phyloP scores from a whole-genome alignment of 1,140 invertebrate genomes.

The Diorhabda carinulata region DNA sequence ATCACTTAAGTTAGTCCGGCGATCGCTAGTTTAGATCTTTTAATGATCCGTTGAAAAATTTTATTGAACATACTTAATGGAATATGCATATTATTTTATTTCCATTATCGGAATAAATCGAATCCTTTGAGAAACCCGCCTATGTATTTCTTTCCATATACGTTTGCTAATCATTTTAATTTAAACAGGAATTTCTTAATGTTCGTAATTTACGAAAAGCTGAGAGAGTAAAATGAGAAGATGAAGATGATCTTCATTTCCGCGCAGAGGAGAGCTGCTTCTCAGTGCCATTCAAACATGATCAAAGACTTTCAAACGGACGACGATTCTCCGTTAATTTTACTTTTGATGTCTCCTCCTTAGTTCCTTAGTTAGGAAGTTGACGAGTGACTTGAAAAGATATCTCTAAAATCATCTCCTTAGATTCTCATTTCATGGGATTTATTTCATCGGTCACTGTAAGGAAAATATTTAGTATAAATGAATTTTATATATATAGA shows the following conservation, averaged over 20 bases:
- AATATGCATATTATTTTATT: no score
- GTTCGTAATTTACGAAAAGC: conserved; percentile 28
- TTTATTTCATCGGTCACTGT: conserved; percentile 5
- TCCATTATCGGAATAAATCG: no score
- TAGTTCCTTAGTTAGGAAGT: conserved; percentile 30
- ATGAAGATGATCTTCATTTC: conserved; percentile 29
- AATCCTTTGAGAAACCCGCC: conserved; percentile 1
- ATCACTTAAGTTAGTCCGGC: no score
- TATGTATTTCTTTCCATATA: conserved; percentile 4
- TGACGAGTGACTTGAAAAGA: conserved; percentile 37
- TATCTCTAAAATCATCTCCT: conserved; percentile 26
- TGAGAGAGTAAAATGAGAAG: conserved; percentile 21
- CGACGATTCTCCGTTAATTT: conserved; percentile 39
- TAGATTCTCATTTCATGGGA: conserved; percentile 19
- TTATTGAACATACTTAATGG: no score
- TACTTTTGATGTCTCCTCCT: conserved; percentile 36
- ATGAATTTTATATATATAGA: conserved; percentile 3
- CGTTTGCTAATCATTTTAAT: conserved; percentile 31
- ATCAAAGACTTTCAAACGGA: conserved; percentile 38
- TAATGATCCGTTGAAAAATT: no score
- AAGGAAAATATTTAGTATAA: neutral
- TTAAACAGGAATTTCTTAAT: conserved; percentile 31
- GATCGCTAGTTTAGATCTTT: no score
- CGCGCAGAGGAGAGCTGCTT: neutral
- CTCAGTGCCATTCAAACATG: conserved; percentile 31